A percentile compares a stretch with the other conserved stretches of the same genome.
These are phyloP conservation scores for Pedionomus torquatus DNA, from an alignment of 2,113 vertebrate genomes.

Conservation along the genomic window DNA sequence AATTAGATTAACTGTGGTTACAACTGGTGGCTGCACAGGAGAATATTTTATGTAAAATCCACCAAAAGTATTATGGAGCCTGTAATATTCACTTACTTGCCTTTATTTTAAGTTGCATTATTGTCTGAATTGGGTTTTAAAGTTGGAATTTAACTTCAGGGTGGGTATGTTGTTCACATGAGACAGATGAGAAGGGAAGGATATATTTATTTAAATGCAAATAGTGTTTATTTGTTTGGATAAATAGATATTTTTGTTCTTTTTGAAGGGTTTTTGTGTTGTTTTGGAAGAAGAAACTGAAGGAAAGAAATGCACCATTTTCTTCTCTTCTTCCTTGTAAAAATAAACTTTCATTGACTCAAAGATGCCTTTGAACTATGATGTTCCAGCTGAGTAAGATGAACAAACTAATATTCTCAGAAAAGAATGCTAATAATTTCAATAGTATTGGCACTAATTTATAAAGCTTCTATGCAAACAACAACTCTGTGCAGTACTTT, in stretches of 20 bases:
- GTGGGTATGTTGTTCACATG: neutral
- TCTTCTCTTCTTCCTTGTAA: neutral
- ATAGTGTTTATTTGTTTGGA: neutral
- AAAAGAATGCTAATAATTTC: neutral
- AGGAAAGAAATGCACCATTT: neutral
- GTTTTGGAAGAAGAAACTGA: neutral
- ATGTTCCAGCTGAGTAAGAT: neutral
- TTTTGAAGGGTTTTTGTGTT: neutral
- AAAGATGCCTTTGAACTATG: neutral
- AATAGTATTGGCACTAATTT: neutral
- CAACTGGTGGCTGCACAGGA: neutral
- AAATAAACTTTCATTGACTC: neutral
- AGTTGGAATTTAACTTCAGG: neutral
- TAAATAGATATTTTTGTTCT: neutral
- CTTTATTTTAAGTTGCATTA: neutral
- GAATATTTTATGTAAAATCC: neutral
- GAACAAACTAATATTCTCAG: neutral
- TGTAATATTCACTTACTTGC: neutral
- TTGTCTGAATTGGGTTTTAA: neutral
- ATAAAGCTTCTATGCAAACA: neutral
- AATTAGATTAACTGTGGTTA: neutral
- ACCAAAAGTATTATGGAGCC: neutral
- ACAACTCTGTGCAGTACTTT: neutral
- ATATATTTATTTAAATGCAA: neutral
- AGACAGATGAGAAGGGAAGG: neutral